A percentile compares a stretch with the other conserved stretches of the same genome.
phyloP scores from a whole-genome alignment of 1,140 invertebrate genomes.

The Coelopa frigida region DNA sequence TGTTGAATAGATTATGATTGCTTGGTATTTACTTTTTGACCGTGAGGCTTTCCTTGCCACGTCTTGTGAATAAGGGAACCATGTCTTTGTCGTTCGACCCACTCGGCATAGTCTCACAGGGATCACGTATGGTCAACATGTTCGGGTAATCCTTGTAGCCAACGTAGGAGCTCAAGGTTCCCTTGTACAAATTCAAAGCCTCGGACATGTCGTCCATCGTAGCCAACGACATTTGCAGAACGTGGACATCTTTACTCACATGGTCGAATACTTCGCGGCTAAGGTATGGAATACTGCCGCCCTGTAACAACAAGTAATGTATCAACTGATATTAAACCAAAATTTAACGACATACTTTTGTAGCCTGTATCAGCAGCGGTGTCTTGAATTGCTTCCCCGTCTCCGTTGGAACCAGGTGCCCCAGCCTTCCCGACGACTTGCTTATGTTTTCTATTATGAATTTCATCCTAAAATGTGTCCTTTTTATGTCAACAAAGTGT shows the following conservation, averaged over 20 bases:
- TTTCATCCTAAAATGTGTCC: conserved; percentile 54
- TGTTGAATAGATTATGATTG: neutral
- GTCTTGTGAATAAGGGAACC: conserved; percentile 64
- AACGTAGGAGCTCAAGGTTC: conserved; percentile 51
- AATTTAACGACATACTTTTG: conserved; percentile 44
- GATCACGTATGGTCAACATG: conserved; percentile 60
- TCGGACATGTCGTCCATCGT: conserved; percentile 51
- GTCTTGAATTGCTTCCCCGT: conserved; percentile 46
- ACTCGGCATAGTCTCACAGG: conserved; percentile 50
- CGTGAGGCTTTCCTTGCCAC: conserved; percentile 60
- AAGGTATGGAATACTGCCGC: conserved; percentile 57
- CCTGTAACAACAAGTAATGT: conserved; percentile 39
- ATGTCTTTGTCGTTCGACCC: conserved; percentile 61
- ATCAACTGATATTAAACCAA: neutral
- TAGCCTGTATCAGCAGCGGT: conserved; percentile 49
- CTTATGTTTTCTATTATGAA: conserved; percentile 48
- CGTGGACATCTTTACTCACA: conserved; percentile 46
- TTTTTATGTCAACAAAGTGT: no score
- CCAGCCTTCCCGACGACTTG: conserved; percentile 49
- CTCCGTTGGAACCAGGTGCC: conserved; percentile 46
- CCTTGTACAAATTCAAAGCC: conserved; percentile 46
- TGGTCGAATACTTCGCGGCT: conserved; percentile 58
- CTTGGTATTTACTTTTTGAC: conserved; percentile 41
- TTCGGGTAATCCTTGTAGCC: conserved; percentile 55
- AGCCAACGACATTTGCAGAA: conserved; percentile 53